Conservation (phyloP, 2,888 invertebrate species). For the Dichetophora obliterata region DNA sequence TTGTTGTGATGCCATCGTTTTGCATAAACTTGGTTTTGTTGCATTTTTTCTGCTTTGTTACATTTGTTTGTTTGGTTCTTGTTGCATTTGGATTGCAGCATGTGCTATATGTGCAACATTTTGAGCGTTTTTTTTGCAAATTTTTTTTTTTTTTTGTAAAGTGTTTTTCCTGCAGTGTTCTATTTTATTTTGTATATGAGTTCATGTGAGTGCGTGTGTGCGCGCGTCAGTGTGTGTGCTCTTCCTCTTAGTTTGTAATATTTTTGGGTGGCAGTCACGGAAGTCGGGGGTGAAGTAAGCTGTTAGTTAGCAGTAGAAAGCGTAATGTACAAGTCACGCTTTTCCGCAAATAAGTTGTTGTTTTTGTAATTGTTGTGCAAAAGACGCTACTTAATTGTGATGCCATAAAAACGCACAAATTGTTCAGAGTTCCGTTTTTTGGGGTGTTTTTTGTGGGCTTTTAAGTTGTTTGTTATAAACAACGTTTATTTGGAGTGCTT, state of each 20-base stretch:
- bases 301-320: not conserved
- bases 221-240: not conserved
- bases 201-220: not conserved
- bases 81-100: constrained; percentile 2
- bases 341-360: not conserved
- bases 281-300: not conserved
- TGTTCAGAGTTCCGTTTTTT: not conserved
- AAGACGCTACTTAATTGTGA: constrained; percentile 14
- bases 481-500: too few relatives aligned
- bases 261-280: not conserved
- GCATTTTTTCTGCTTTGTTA: not conserved
- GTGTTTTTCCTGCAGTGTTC: not conserved
- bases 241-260: not conserved
- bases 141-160: not conserved
- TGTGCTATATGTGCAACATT: constrained; percentile 20
- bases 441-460: not conserved
- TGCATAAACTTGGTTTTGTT: not conserved
- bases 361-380: constrained; percentile 4
- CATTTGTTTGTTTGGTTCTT: not conserved
- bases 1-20: not conserved
- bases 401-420: constrained; percentile 26
- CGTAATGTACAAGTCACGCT: not conserved
- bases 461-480: not conserved
- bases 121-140: not conserved
- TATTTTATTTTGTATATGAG: not conserved